Conservation (phyloP, 2,888 invertebrate genomes). For the Trachelus troglodyta region DNA sequence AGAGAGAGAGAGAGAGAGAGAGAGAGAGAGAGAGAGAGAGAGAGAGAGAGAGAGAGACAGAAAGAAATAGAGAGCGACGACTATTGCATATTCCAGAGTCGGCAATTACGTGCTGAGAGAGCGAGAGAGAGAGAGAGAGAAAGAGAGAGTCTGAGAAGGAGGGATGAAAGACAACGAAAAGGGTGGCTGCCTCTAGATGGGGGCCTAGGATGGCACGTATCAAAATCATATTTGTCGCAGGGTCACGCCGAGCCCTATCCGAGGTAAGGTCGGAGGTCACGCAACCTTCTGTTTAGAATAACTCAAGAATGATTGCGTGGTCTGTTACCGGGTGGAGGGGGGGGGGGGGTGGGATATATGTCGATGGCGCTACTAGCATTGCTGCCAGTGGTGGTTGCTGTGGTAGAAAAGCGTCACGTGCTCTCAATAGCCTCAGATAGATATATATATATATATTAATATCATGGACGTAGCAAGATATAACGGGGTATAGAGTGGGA, state of each 20-base stretch:
- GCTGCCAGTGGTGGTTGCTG: no score
- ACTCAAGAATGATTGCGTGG: constrained; percentile 60
- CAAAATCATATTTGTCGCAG: constrained; percentile 51
- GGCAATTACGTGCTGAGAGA: no score
- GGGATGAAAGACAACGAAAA: no score
- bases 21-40: no score
- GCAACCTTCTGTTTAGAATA: constrained; percentile 54
- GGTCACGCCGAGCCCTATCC: constrained; percentile 16
- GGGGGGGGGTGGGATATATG: not conserved
- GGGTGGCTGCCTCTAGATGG: no score
- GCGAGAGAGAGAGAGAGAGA: no score
- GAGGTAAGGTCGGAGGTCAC: constrained; percentile 20
- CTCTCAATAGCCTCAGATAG: constrained; percentile 51
- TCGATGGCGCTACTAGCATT: not conserved
- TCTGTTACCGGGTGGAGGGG: not conserved
- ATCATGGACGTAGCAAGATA: constrained; percentile 4
- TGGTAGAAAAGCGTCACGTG: constrained; percentile 52
- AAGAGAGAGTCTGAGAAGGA: no score
- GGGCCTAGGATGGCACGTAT: constrained; percentile 23
- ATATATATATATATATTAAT: constrained; percentile 43
- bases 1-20: no score
- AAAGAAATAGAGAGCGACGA: no score
- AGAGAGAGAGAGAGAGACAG: no score
- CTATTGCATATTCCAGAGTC: no score
- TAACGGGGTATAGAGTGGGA: not conserved